These are phyloP conservation scores for Margaritifera margaritifera DNA, from an alignment of 2,888 invertebrate species.

Conservation along the genomic window DNA sequence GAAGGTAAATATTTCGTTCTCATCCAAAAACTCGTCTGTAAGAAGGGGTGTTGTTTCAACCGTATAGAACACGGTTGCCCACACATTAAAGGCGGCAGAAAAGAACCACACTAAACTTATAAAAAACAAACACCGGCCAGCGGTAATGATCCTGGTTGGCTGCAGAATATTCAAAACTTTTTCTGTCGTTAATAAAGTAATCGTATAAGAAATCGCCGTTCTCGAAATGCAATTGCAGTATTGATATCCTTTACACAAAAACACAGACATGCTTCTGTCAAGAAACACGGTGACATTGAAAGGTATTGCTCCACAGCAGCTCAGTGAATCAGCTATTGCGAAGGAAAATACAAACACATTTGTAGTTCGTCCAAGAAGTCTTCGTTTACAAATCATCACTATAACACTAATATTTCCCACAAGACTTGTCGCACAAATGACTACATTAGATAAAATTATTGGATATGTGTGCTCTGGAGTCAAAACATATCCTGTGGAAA, in stretches of 20 bases:
- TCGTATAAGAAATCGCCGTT: conserved; percentile 55
- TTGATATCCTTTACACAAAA: conserved; percentile 53
- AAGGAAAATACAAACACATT: conserved; percentile 64
- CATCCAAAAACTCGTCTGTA: conserved; percentile 10
- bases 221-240: conserved; percentile 54
- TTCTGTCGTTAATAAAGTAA: conserved; percentile 42
- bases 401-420: conserved; percentile 47
- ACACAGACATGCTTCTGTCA: conserved; percentile 37
- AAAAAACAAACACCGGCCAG: conserved; percentile 63
- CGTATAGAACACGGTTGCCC: conserved; percentile 62
- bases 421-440: conserved; percentile 42
- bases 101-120: conserved; percentile 69
- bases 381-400: conserved; percentile 50
- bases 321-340: conserved; percentile 54
- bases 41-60: conserved; percentile 25
- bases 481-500: too few species aligned
- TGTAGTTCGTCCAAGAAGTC: conserved; percentile 58
- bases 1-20: conserved; percentile 23
- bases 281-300: conserved; percentile 24
- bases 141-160: conserved; percentile 44
- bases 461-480: conserved; percentile 7
- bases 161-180: conserved; percentile 44
- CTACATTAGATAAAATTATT: conserved; percentile 27
- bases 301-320: conserved; percentile 30
- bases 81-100: conserved; percentile 65